These are phyloP conservation scores for Scleropages formosus DNA, from an alignment of 2,797 vertebrate genomes.

Conservation along the genomic window DNA sequence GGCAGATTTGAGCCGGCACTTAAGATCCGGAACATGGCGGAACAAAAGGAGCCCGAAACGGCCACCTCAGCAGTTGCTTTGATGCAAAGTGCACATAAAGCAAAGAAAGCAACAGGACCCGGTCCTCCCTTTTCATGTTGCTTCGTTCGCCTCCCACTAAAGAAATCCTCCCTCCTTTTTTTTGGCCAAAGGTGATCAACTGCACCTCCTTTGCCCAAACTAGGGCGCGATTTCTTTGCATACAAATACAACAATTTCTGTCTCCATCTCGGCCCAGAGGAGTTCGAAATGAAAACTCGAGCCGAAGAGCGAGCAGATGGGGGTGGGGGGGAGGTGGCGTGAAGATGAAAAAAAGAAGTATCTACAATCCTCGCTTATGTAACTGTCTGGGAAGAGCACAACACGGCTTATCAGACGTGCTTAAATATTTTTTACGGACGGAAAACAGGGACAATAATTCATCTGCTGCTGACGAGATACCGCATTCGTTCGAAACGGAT, in stretches of 20 bases:
- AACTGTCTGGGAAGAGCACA: conserved; percentile 48
- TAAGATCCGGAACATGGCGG: conserved; percentile 6
- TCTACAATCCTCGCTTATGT: conserved; percentile 37
- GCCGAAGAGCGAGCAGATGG: conserved; percentile 53
- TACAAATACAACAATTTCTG: conserved; percentile 16
- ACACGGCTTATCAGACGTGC: conserved; percentile 11
- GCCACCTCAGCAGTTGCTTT: conserved; percentile 40
- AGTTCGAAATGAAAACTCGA: conserved; percentile 45
- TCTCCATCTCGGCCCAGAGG: conserved; percentile 50
- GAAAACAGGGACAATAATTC: conserved; percentile 26
- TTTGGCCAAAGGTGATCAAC: conserved; percentile 48
- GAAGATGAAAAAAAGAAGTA: conserved; percentile 12
- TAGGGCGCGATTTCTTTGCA: conserved; percentile 43
- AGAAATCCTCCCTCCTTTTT: background rate
- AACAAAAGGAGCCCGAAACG: conserved; percentile 30
- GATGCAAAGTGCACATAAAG: conserved; percentile 47
- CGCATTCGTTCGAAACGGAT: conserved; percentile 21
- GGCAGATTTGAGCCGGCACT: background rate
- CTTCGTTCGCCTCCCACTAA: conserved; percentile 12
- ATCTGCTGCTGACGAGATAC: conserved; percentile 14
- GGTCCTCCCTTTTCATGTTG: conserved; percentile 33
- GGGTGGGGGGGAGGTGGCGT: conserved; percentile 42
- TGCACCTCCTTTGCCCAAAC: conserved; percentile 42
- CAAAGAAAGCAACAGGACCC: conserved; percentile 27
- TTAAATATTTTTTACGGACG: conserved; percentile 22